A percentile compares a stretch with the other conserved stretches of the same genome.
Evolutionary conservation across 1,140 invertebrate species (phyloP).

Genomic region (Telenomus remus): DNA sequence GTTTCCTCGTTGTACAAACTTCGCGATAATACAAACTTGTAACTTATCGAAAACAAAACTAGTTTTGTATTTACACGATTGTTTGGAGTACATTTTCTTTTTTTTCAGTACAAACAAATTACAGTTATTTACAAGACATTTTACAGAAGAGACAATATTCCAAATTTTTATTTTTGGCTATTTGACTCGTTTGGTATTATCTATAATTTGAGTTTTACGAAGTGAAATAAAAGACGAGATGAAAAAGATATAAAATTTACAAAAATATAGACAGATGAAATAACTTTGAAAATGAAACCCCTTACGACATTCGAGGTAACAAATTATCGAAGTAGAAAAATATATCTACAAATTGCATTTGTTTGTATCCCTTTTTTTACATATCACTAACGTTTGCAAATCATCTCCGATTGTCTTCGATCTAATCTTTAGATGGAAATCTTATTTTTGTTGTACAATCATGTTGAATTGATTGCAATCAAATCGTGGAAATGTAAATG

Average conservation of each 20-base stretch:
- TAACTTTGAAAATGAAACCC: too few species aligned
- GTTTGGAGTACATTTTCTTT: too few species aligned
- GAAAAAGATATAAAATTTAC: conserved; percentile 1
- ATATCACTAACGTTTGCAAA: not conserved
- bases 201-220: not conserved
- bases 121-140: too few species aligned
- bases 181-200: not conserved
- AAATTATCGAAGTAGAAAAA: not conserved
- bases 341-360: not conserved
- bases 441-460: not conserved
- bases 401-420: not conserved
- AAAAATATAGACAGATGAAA: not conserved
- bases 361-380: not conserved
- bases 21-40: too few species aligned
- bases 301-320: not conserved
- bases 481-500: not conserved
- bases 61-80: too few species aligned
- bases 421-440: not conserved
- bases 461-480: not conserved
- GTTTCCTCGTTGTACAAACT: not conserved
- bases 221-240: not conserved
- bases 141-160: too few species aligned
- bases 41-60: too few species aligned
- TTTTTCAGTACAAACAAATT: too few species aligned
- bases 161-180: not conserved